Conservation (phyloP, 1,140 invertebrate species). For the Ips nitidus region DNA sequence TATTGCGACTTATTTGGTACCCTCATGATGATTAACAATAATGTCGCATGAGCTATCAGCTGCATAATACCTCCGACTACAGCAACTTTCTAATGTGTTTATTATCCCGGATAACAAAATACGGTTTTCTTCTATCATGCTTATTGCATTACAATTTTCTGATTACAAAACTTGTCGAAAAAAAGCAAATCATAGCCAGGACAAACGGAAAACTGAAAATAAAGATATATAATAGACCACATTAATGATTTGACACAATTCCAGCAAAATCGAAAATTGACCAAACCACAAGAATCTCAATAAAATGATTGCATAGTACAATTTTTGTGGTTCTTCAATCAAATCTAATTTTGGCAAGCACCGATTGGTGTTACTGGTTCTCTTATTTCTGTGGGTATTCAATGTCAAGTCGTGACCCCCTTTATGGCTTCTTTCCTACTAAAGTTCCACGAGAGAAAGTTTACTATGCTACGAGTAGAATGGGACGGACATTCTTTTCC, state of each 20-base stretch:
- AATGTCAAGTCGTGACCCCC: conserved; percentile 33
- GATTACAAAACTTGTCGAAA: too few species aligned
- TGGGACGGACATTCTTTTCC: conserved; percentile 32
- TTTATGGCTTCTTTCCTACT: conserved; percentile 31
- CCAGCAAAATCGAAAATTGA: too few species aligned
- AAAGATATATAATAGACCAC: too few species aligned
- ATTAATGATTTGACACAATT: too few species aligned
- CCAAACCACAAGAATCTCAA: too few species aligned
- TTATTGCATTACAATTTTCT: not conserved
- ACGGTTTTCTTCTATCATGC: not conserved
- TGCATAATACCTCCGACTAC: conserved; percentile 7
- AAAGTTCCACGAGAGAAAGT: conserved; percentile 33
- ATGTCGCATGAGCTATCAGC: conserved; percentile 2
- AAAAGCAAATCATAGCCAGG: too few species aligned
- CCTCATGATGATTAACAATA: conserved; percentile 17
- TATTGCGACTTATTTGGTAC: conserved; percentile 6
- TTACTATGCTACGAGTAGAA: conserved; percentile 29
- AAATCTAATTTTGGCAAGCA: conserved; percentile 10
- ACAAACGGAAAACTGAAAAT: too few species aligned
- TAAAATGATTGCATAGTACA: too few species aligned
- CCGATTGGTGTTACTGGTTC: conserved; percentile 31
- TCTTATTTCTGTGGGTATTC: conserved; percentile 30
- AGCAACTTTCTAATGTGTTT: conserved; percentile 19
- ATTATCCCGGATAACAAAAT: not conserved
- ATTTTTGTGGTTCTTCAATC: too few species aligned